Base-by-base conservation (phyloP, 2,797 vertebrate species). In the Austrolebias charrua region DNA sequence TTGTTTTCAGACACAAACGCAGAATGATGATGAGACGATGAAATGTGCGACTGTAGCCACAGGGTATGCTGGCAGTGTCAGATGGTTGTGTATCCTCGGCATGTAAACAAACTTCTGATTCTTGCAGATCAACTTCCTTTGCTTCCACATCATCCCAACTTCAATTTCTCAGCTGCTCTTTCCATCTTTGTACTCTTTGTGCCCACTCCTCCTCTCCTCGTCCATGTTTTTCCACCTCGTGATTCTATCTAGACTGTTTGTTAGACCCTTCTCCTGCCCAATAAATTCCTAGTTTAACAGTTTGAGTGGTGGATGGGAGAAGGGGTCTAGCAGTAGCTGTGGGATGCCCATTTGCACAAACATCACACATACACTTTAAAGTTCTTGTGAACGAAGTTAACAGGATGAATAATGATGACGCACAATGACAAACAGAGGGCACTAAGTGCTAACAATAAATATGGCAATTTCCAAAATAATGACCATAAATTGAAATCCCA, bases 1-100 rank as follows among this genome's bases (percentile, higher is more conserved):
- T 88, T 91, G 89, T 91, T 92, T 86, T 79, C 81, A 81, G 73
- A 60, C 79, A 85, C 88, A 86, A 86, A 90, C 69, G 72, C 71
- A 76, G 82, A 84, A 91, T 88, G 84, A 81, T 86, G 74, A 90
- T 84, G 82, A 81, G 80, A 69, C 65, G 50, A 31, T 54, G 49
- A 18, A 62, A 42, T 58, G 50, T 52, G 58, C 49, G 49, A 55
- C 42, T 78, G 49, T 60, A 48, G 65, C 74, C 82, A 65, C 59
- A 53, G 71, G 75, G 71, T 62, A 71, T 64, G 74, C 69, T 82
- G 66, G 76, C 53, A 35, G 69, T 81, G 79, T 83, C 69, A 72
- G 77, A 82, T 84, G 75, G 65, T 77, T 85, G 82, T 79, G 77
- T 80, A 62, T 81, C 59, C 75, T 51, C 67, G 62, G 60, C 68